Percentiles rank a stretch among this genome's conserved stretches.
phyloP scores from a whole-genome alignment of 2,888 invertebrate species.

The Agrochola circellaris region DNA sequence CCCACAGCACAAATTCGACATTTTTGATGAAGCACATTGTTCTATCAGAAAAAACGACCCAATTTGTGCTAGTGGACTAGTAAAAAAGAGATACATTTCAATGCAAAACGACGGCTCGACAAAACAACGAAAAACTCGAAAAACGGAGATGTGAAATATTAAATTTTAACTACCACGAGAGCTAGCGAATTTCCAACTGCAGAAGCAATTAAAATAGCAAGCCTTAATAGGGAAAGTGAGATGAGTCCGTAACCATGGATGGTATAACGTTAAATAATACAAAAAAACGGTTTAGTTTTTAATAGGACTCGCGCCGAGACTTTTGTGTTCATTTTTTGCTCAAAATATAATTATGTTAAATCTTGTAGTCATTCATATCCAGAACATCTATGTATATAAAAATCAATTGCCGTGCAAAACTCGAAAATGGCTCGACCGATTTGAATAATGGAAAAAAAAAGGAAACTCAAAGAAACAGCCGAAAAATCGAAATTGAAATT shows the following conservation, averaged over 20 bases:
- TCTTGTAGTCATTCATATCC: not conserved
- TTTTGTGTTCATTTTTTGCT: conserved; percentile 14
- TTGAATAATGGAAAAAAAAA: no score
- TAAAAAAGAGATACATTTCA: conserved; percentile 44
- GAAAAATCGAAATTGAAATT: no score
- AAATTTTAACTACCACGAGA: conserved; percentile 67
- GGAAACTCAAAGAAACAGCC: no score
- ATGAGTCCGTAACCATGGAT: conserved; percentile 51
- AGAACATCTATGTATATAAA: not conserved
- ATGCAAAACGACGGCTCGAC: conserved; percentile 33
- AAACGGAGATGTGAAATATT: conserved; percentile 66
- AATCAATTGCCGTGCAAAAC: no score
- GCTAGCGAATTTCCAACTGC: conserved; percentile 65
- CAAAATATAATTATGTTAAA: not conserved
- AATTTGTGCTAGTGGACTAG: conserved; percentile 22
- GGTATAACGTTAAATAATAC: conserved; percentile 53
- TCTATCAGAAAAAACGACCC: conserved; percentile 26
- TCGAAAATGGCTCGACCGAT: no score
- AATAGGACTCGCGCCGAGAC: conserved; percentile 32
- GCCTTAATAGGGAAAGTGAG: conserved; percentile 59
- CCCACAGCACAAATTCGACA: not conserved
- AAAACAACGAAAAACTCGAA: conserved; percentile 33
- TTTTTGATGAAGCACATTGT: conserved; percentile 14
- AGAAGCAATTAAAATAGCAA: conserved; percentile 70
- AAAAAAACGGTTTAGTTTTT: conserved; percentile 56